Conservation (phyloP, 2,113 vertebrate species). For the Esox niger region DNA sequence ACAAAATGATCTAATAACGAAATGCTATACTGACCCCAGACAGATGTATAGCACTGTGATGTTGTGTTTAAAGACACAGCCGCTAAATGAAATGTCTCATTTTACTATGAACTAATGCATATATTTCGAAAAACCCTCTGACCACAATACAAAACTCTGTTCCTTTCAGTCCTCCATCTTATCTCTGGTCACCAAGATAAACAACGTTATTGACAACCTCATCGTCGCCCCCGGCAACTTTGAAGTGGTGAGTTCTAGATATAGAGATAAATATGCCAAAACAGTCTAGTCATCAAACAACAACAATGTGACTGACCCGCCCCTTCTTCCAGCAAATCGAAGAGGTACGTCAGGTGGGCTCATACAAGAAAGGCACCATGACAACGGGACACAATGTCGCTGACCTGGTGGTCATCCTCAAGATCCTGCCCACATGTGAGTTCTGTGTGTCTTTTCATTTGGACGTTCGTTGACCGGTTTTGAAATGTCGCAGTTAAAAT, state of each 20-base stretch:
- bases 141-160: background rate
- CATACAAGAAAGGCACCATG: constrained; percentile 99
- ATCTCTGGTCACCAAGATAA: constrained; percentile 97
- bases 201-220: constrained; percentile 96
- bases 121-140: constrained; percentile 1
- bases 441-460: constrained; percentile 23
- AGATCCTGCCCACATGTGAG: constrained; percentile 94
- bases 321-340: constrained; percentile 86
- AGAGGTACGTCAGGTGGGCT: constrained; percentile 95
- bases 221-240: constrained; percentile 96
- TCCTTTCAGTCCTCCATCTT: constrained; percentile 88
- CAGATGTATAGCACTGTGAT: too few species aligned
- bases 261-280: background rate
- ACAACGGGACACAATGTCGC: constrained; percentile 94
- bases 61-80: too few species aligned
- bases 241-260: constrained; percentile 87
- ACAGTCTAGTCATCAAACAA: background rate
- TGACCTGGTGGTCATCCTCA: constrained; percentile 94
- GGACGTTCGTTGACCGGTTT: background rate
- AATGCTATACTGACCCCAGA: too few species aligned
- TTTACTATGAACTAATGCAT: too few species aligned
- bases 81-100: too few species aligned
- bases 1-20: too few species aligned
- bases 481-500: too few species aligned
- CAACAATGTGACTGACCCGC: background rate